Evolutionary conservation across 2,113 vertebrate genomes (phyloP).

Genomic region (Hipposideros armiger): DNA sequence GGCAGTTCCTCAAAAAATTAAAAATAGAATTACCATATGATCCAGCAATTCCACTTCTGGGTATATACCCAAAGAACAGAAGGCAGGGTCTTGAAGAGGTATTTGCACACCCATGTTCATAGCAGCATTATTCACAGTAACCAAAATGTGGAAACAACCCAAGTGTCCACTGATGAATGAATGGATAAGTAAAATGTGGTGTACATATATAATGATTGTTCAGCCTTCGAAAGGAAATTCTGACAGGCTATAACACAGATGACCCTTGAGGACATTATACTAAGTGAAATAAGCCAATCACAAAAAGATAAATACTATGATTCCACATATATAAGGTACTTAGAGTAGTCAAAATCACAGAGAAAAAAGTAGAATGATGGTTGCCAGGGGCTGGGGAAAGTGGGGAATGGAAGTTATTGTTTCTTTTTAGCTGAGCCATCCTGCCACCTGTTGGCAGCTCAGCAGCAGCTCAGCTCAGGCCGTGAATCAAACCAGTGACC

Average conservation of each 20-base stretch:
- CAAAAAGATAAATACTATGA: not conserved
- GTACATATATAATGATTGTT: not conserved
- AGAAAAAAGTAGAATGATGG: not conserved
- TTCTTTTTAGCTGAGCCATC: not conserved
- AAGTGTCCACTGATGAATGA: not conserved
- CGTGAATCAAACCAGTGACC: too few species aligned
- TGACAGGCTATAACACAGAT: not conserved
- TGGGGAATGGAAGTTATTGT: not conserved
- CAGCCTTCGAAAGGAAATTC: constrained; percentile 1
- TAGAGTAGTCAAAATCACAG: constrained; percentile 11
- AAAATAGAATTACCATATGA: constrained; percentile 32
- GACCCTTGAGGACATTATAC: not conserved
- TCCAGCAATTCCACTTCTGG: not conserved
- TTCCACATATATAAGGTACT: not conserved
- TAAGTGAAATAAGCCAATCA: not conserved
- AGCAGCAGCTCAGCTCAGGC: too few species aligned
- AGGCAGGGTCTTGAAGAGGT: not conserved
- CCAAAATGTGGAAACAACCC: not conserved
- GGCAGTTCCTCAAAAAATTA: not conserved
- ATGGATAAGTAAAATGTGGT: not conserved
- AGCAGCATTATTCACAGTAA: not conserved
- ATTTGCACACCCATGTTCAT: not conserved
- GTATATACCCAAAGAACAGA: not conserved
- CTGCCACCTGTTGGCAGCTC: too few species aligned
- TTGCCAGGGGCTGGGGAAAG: not conserved